Percentiles rank a stretch among this genome's conserved stretches.
Evolutionary conservation across 1,140 invertebrate species (phyloP).

Genomic region (Anastrepha obliqua): DNA sequence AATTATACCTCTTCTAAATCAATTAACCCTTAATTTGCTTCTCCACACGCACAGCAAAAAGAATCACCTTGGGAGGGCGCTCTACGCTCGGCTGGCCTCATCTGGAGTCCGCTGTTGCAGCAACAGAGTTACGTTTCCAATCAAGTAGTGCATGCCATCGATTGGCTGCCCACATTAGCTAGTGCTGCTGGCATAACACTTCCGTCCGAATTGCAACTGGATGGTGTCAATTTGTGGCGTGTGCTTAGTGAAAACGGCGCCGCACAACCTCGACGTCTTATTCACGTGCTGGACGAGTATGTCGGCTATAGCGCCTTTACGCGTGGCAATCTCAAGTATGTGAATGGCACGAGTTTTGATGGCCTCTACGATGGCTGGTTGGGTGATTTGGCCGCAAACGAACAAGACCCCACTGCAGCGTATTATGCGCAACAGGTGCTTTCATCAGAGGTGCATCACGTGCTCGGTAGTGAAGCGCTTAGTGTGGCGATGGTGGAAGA

Average conservation of each 20-base stretch:
- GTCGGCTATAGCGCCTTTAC: conserved; percentile 80
- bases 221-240: conserved; percentile 85
- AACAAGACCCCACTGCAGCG: conserved; percentile 60
- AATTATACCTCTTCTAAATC: background rate
- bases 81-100: conserved; percentile 83
- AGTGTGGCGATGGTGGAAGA: conserved; percentile 65
- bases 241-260: conserved; percentile 72
- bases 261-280: conserved; percentile 79
- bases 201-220: conserved; percentile 75
- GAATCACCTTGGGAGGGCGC: conserved; percentile 90
- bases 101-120: conserved; percentile 84
- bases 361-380: conserved; percentile 77
- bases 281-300: conserved; percentile 85
- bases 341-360: conserved; percentile 78
- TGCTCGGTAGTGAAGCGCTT: conserved; percentile 58
- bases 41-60: conserved; percentile 77
- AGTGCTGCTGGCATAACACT: conserved; percentile 77
- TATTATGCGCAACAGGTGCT: conserved; percentile 63
- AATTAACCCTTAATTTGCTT: background rate
- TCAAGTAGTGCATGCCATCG: conserved; percentile 87
- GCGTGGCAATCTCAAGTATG: conserved; percentile 82
- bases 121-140: conserved; percentile 80
- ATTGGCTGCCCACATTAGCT: conserved; percentile 91
- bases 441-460: conserved; percentile 63
- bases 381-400: conserved; percentile 58